A percentile compares a stretch with the other conserved stretches of the same genome.
Evolutionary conservation across 1,140 invertebrate species (phyloP).

Genomic region (Brachionus asplanchnoidis): DNA sequence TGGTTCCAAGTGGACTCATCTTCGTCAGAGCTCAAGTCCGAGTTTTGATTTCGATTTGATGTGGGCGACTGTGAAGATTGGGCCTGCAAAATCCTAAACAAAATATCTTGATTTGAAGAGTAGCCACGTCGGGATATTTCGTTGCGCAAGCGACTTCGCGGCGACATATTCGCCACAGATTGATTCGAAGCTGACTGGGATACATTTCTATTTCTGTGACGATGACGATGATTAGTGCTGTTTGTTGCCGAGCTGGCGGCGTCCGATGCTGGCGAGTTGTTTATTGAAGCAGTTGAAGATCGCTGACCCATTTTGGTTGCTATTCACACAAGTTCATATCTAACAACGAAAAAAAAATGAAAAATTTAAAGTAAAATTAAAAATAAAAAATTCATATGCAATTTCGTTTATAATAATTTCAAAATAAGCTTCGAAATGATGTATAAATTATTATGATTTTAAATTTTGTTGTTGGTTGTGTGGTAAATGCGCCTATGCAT

Average conservation of each 20-base stretch:
- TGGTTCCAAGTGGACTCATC: constrained; percentile 25
- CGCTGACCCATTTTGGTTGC: constrained; percentile 23
- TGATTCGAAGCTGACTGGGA: constrained; percentile 11
- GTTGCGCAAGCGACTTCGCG: not conserved
- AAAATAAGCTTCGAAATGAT: constrained; percentile 21
- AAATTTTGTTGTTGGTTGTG: not conserved
- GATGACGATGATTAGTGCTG: not conserved
- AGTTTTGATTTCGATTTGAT: constrained; percentile 26
- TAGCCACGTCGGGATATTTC: constrained; percentile 10
- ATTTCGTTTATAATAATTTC: constrained; percentile 33
- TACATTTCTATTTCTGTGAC: constrained; percentile 1
- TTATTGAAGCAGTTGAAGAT: constrained; percentile 18
- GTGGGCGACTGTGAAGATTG: not conserved
- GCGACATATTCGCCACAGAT: not conserved
- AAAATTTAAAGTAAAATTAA: not conserved
- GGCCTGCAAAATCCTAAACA: constrained; percentile 13
- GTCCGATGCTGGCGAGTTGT: not conserved
- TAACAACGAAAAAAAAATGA: not conserved
- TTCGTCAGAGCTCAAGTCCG: constrained; percentile 38
- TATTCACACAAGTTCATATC: not conserved
- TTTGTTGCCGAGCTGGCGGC: not conserved
- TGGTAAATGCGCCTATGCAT: not conserved
- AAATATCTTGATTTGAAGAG: not conserved
- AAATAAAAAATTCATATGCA: not conserved
- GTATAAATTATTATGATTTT: constrained; percentile 10